Conservation (phyloP, 2,888 invertebrate species). For the Protodeltote pygarga region DNA sequence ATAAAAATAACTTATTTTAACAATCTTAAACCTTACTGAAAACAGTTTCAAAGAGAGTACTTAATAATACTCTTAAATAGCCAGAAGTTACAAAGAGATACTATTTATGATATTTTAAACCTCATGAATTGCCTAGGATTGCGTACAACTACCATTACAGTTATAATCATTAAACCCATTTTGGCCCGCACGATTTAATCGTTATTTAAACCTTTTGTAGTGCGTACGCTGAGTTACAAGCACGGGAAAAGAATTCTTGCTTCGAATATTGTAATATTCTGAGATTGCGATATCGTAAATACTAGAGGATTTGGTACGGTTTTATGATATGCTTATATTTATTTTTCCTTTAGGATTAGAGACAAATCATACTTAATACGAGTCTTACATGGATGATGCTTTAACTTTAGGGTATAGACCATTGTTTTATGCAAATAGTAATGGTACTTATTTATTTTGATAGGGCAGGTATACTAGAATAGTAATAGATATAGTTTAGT, state of each 20-base stretch:
- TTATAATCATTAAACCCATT: constrained; percentile 38
- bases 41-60: constrained; percentile 1
- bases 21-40: background rate
- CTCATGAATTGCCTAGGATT: constrained; percentile 22
- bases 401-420: background rate
- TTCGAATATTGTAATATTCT: constrained; percentile 6
- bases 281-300: background rate
- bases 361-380: background rate
- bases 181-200: constrained; percentile 43
- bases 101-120: constrained; percentile 31
- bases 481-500: no score
- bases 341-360: background rate
- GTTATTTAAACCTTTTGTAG: constrained; percentile 16
- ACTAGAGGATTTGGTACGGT: background rate
- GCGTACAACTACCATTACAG: constrained; percentile 20
- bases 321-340: background rate
- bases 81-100: constrained; percentile 5
- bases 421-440: background rate
- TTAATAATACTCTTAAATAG: constrained; percentile 13
- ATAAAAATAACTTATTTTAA: background rate
- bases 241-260: constrained; percentile 11
- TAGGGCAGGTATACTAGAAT: no score
- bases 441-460: background rate
- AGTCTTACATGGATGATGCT: background rate
- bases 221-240: background rate